Conservation (phyloP, 2,888 invertebrate species). For the Malachius bipustulatus region DNA sequence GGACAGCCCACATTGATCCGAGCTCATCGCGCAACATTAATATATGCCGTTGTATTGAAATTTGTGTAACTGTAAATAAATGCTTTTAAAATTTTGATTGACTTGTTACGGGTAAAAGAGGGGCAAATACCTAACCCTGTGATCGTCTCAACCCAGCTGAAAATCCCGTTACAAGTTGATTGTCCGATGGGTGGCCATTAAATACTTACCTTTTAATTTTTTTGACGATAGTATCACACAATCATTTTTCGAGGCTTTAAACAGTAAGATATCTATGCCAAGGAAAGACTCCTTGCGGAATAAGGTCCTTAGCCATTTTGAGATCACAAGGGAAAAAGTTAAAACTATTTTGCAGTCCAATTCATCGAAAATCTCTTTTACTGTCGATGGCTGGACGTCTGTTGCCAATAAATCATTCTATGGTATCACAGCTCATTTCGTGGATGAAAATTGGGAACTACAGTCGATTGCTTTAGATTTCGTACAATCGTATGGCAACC, state of each 20-base stretch:
- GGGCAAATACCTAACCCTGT: too few relatives aligned
- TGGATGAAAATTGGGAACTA: slow-evolving; percentile 1
- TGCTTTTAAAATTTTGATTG: too few relatives aligned
- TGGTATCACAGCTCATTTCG: slow-evolving; percentile 4
- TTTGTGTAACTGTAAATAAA: too few relatives aligned
- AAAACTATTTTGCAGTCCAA: not conserved
- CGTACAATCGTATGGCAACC: not conserved
- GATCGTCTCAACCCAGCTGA: too few relatives aligned
- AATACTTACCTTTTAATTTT: slow-evolving; percentile 3
- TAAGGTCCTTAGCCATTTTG: slow-evolving; percentile 4
- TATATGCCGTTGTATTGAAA: too few relatives aligned
- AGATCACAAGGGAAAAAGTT: not conserved
- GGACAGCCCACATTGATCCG: too few relatives aligned
- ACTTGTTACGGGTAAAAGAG: too few relatives aligned
- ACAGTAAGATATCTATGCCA: too few relatives aligned
- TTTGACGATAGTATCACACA: slow-evolving; percentile 3
- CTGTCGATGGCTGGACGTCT: slow-evolving; percentile 3
- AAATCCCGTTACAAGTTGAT: too few relatives aligned
- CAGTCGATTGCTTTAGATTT: slow-evolving; percentile 1
- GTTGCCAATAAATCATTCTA: slow-evolving; percentile 3
- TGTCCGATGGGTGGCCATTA: not conserved
- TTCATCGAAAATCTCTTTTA: slow-evolving; percentile 3
- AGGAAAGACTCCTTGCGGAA: too few relatives aligned
- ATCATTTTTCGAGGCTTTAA: too few relatives aligned
- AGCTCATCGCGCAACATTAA: too few relatives aligned